phyloP scores from a whole-genome alignment of 2,113 vertebrate species.

The Burhinus bistriatus region DNA sequence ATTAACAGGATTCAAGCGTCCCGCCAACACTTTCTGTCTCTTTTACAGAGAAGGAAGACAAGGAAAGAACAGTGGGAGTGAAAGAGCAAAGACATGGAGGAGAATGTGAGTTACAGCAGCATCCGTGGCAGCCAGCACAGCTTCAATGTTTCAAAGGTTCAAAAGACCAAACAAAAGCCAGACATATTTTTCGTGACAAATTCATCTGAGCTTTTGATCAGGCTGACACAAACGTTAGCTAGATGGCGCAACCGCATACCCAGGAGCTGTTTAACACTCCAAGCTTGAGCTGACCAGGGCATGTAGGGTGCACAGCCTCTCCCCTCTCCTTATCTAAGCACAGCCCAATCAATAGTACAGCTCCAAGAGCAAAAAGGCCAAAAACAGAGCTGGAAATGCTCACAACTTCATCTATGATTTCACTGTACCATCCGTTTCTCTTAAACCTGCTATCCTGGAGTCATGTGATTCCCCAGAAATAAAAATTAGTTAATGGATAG shows the following conservation, averaged over 20 bases:
- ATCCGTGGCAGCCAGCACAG: background rate
- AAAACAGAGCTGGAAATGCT: background rate
- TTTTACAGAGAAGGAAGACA: background rate
- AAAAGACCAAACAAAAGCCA: background rate
- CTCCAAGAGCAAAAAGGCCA: background rate
- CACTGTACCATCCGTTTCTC: background rate
- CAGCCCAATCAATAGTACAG: accelerated
- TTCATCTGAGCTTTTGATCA: background rate
- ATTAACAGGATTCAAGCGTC: background rate
- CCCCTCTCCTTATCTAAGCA: background rate
- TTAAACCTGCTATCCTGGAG: background rate
- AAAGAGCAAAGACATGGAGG: background rate
- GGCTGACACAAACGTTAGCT: background rate
- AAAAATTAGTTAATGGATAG: background rate
- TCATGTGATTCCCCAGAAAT: background rate
- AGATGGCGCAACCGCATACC: background rate
- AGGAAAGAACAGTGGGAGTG: background rate
- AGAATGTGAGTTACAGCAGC: background rate
- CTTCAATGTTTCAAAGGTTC: background rate
- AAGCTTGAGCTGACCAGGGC: background rate
- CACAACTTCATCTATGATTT: background rate
- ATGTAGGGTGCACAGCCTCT: accelerated
- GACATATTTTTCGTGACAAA: background rate
- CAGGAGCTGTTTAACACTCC: accelerated
- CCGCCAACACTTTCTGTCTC: background rate